Base-by-base conservation (phyloP, 1,140 invertebrate genomes). In the Aphelinus atriplicis region DNA sequence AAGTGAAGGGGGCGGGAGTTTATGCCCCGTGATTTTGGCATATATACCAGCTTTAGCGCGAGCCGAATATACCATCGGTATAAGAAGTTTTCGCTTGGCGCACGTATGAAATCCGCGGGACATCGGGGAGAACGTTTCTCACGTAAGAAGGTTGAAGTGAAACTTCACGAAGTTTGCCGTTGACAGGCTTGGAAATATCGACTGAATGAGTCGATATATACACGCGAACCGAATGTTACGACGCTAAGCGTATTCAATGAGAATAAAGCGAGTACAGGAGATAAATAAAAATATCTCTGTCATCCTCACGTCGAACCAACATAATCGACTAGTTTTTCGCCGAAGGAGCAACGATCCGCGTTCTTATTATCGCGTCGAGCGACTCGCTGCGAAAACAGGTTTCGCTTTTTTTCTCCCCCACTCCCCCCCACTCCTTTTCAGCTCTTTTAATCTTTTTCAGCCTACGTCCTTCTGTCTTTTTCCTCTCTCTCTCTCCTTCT, bases 321-420 rank as follows among this genome's bases (percentile, higher is more conserved):
- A 61, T 67, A 67, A 73, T 74, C 50, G 57, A 74, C 48, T 45
- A 68, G 64, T 68, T 74, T 74, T 74, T 74, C 65, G 45, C 43
- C 57, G 63, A 73, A 67, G 57, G 42, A 73, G 42, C 62, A 67
- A 67, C 56, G 56, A 67, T 73, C 64, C 50, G 7, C 7, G 26
- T 68, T 74, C 48, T 67, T 68, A 74, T 74, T 74, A 65, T 74
- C 58, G 56, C 56, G 56, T 62, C 10, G 50, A 45, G 65, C 50
- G 61, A 55, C 48, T 55, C 61, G 50, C 65, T 26, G 10, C 58
- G 62, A 74, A 74, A 74, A 74, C 72, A 66, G 72, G 72, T 74
- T 74, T 74, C 56, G 42, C 64, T 53, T 50, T 50, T 53, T 7
- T 55, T 53, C 26, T 66, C 50, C 64, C 26, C 26, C 26, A 26